Base-by-base conservation (phyloP, 2,797 vertebrate species). In the Epinephelus awoara region DNA sequence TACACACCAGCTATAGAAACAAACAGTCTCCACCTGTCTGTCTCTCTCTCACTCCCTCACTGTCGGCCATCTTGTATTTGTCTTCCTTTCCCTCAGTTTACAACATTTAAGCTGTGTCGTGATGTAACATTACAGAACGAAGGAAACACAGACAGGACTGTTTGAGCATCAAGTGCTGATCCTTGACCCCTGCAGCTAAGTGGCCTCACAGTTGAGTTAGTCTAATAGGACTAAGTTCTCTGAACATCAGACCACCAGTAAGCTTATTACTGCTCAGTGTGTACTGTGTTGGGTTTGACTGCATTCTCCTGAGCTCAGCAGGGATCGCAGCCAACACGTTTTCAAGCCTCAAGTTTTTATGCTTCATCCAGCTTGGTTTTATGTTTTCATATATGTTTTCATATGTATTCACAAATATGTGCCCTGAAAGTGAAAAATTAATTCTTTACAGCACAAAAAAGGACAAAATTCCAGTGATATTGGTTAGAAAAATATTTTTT, bases 401-500 rank as follows among this genome's bases (percentile, higher is more conserved):
- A 18, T 7, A 29, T 14, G 6, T 27, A 61, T 18, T n/a, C 47
- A 49, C 40, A 52, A 25, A 29, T 29, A 18, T 2, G 64, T 21
- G 4, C 18, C 29, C 42, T 6, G 42, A 38, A 55, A 75, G 67
- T 27, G 9, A 38, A 25, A 23, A 19, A 29, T 19, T 5, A 2
- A 23, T 38, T 2, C 52, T 1, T n/a, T 15, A 8, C 3, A 47
- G n/a, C 18, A 68, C 19, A 71, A 77, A 67, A 67, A 50, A 63
- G 21, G 2, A 69, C 58, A 67, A 23, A 7, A 21, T 17, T 68
- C 38, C 42, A 46, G 38, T 19, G 13, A 47, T 27, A 6, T 78
- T 88, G 67, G 85, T 88, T 91, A 91, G 63, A 91, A 93, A 91
- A 91, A 87, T 77, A 85, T 67, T 56, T 62, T 56, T 62, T 79